These are phyloP conservation scores for Lapara coniferarum DNA, from an alignment of 2,888 invertebrate genomes.

Conservation along the genomic window DNA sequence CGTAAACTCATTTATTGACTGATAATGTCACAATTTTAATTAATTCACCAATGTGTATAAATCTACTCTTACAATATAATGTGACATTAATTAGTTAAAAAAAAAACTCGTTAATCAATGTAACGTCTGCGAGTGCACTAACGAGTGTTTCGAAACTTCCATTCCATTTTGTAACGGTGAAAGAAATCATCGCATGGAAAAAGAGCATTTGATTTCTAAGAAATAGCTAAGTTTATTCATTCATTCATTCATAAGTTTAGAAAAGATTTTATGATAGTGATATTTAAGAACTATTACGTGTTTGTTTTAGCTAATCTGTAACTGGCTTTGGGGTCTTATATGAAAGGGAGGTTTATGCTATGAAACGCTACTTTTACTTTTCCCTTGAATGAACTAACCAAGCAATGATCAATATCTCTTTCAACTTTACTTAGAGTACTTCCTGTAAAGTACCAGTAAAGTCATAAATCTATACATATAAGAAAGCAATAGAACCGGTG, in stretches of 20 bases:
- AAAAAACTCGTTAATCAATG: constrained; percentile 20
- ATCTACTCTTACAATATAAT: constrained; percentile 11
- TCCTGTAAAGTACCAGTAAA: background rate
- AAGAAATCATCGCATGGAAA: background rate
- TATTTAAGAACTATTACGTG: too few species aligned
- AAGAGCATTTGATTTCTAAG: background rate
- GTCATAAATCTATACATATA: too few species aligned
- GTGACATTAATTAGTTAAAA: constrained; percentile 23
- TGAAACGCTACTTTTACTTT: too few species aligned
- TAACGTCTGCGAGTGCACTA: constrained; percentile 12
- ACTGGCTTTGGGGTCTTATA: too few species aligned
- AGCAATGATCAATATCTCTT: too few species aligned
- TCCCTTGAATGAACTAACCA: too few species aligned
- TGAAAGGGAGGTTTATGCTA: too few species aligned
- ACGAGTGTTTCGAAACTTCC: constrained; percentile 17
- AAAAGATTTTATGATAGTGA: too few species aligned
- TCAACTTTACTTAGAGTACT: background rate
- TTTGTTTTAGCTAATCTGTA: too few species aligned
- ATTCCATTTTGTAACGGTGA: constrained; percentile 14
- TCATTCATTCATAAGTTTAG: too few species aligned
- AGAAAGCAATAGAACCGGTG: too few species aligned
- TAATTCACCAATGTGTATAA: constrained; percentile 5
- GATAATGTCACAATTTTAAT: background rate
- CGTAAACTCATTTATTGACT: background rate
- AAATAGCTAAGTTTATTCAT: background rate